Evolutionary conservation across 2,797 vertebrate species (phyloP).

Genomic region (Spondyliosoma cantharus): DNA sequence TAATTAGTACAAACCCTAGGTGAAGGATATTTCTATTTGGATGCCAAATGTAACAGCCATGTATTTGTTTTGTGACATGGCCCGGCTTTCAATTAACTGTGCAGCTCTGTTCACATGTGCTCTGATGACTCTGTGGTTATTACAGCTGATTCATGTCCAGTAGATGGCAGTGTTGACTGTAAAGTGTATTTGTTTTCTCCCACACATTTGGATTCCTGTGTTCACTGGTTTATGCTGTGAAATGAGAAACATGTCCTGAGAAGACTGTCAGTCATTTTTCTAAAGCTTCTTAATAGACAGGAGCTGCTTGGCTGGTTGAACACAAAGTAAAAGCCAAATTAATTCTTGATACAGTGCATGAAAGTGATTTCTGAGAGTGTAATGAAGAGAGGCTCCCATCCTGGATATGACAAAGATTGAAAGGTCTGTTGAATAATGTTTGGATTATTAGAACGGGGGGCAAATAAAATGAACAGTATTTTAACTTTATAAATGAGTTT

Average conservation of each 20-base stretch:
- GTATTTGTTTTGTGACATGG: constrained; percentile 27
- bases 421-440: background rate
- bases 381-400: background rate
- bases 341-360: constrained; percentile 24
- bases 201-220: constrained; percentile 15
- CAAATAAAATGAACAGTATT: background rate
- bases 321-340: constrained; percentile 39
- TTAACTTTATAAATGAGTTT: background rate
- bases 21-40: constrained; percentile 13
- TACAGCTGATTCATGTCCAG: constrained; percentile 7
- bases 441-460: background rate
- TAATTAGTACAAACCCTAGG: background rate
- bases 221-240: constrained; percentile 12
- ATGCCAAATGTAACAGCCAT: constrained; percentile 6
- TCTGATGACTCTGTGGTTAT: background rate
- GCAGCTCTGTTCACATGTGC: background rate
- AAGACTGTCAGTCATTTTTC: constrained; percentile 16
- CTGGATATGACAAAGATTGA: background rate
- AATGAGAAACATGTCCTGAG: constrained; percentile 26
- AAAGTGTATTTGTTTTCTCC: constrained; percentile 7
- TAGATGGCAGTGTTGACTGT: constrained; percentile 69
- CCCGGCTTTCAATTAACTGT: constrained; percentile 6
- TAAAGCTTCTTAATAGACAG: constrained; percentile 18
- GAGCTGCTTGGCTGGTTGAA: constrained; percentile 24
- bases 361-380: constrained; percentile 34